Evolutionary conservation across 2,797 vertebrate genomes (phyloP).

Genomic region (Malurus leucopterus): DNA sequence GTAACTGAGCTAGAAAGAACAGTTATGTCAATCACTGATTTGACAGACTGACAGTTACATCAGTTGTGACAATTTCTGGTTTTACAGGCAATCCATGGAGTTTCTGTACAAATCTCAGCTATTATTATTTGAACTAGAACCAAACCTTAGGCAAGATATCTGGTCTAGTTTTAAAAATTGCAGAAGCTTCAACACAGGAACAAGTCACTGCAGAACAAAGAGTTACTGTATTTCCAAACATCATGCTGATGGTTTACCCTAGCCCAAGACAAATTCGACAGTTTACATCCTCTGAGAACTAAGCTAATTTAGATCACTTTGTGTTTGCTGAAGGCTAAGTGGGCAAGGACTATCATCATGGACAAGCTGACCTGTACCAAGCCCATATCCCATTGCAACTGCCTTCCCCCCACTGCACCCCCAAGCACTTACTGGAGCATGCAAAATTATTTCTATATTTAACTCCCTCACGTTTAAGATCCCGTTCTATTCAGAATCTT

Average conservation of each 20-base stretch:
- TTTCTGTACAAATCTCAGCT: background rate
- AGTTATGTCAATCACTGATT: conserved; percentile 15
- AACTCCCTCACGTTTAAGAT: background rate
- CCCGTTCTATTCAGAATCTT: background rate
- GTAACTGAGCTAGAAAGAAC: conserved; percentile 10
- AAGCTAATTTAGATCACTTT: background rate
- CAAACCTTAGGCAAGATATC: background rate
- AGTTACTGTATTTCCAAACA: background rate
- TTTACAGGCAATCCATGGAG: background rate
- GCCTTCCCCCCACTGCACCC: no score
- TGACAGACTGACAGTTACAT: conserved; percentile 7
- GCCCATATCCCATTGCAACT: background rate
- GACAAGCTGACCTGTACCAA: background rate
- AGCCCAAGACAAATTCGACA: background rate
- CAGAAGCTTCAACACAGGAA: background rate
- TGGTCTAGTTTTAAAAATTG: background rate
- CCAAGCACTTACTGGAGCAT: background rate
- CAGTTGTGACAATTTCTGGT: conserved; percentile 15
- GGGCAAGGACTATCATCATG: background rate
- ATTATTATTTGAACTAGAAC: background rate
- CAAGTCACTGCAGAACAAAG: background rate
- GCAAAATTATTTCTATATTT: background rate
- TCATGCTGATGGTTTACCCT: background rate
- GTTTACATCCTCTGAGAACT: background rate
- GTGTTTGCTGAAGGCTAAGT: background rate